Evolutionary conservation across 2,888 invertebrate species (phyloP).

Genomic region (Coremacera marginata): DNA sequence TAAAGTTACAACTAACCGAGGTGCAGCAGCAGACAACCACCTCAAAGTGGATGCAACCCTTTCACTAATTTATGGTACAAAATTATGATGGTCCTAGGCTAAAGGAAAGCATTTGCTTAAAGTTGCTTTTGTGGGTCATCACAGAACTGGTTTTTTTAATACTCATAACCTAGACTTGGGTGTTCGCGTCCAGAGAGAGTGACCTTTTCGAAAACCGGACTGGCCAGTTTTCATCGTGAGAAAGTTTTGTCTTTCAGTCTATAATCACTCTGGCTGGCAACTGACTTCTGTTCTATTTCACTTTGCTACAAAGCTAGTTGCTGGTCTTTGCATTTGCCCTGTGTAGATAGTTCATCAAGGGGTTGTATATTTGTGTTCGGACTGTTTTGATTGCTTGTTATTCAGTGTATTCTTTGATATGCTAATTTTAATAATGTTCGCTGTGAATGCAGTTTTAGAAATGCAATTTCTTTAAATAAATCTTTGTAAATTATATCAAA

Average conservation of each 20-base stretch:
- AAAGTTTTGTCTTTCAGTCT: constrained; percentile 45
- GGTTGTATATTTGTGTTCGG: constrained; percentile 20
- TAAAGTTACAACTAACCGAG: background rate
- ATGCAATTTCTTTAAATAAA: background rate
- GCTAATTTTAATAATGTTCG: constrained; percentile 3
- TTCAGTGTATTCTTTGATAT: background rate
- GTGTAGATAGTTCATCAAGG: background rate
- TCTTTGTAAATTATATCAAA: constrained; percentile 30
- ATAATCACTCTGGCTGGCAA: background rate
- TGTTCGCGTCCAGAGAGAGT: constrained; percentile 42
- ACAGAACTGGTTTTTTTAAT: constrained; percentile 39
- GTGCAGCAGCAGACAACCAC: background rate
- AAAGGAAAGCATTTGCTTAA: background rate
- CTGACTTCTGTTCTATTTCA: background rate
- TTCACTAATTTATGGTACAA: constrained; percentile 2
- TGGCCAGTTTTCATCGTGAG: constrained; percentile 64
- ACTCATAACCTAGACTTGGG: constrained; percentile 35
- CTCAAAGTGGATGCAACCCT: constrained; percentile 7
- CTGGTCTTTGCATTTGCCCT: constrained; percentile 23
- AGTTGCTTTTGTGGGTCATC: constrained; percentile 42
- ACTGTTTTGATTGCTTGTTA: constrained; percentile 29
- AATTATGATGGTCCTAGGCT: background rate
- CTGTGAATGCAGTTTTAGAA: background rate
- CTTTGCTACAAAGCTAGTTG: background rate
- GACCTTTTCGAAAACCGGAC: constrained; percentile 63